These are phyloP conservation scores for Pogona vitticeps DNA, from an alignment of 2,113 vertebrate species.

Conservation along the genomic window DNA sequence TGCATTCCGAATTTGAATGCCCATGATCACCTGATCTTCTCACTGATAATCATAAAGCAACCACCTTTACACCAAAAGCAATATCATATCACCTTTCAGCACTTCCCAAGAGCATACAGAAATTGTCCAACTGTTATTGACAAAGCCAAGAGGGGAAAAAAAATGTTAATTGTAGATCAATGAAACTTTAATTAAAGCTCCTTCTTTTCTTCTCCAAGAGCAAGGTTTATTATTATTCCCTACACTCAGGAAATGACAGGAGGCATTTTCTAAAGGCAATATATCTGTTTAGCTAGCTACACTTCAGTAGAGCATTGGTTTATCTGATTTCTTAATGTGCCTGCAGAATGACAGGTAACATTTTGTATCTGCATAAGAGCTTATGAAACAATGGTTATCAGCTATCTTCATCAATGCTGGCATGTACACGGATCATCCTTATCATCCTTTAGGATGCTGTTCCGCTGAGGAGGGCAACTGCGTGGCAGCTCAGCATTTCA, in stretches of 20 bases:
- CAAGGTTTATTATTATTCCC: conserved; percentile 29
- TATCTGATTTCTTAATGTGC: conserved; percentile 28
- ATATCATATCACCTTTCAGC: neutral
- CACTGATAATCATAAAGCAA: neutral
- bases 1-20: neutral
- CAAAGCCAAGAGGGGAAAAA: neutral
- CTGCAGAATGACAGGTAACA: conserved; percentile 3
- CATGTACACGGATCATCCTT: conserved; percentile 19
- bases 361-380: conserved; percentile 22
- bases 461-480: neutral
- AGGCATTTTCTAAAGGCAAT: conserved; percentile 34
- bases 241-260: conserved; percentile 35
- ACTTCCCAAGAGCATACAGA: neutral
- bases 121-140: neutral
- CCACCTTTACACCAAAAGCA: neutral
- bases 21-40: neutral
- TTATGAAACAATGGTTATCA: conserved; percentile 32
- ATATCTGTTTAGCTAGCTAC: conserved; percentile 31
- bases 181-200: conserved; percentile 47
- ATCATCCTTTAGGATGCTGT: conserved; percentile 28
- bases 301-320: conserved; percentile 10
- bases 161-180: conserved; percentile 39
- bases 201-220: conserved; percentile 35
- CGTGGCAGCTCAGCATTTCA: accelerated
- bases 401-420: conserved; percentile 22